Conservation (phyloP, 2,113 vertebrate genomes). For the Syrmaticus mikado region DNA sequence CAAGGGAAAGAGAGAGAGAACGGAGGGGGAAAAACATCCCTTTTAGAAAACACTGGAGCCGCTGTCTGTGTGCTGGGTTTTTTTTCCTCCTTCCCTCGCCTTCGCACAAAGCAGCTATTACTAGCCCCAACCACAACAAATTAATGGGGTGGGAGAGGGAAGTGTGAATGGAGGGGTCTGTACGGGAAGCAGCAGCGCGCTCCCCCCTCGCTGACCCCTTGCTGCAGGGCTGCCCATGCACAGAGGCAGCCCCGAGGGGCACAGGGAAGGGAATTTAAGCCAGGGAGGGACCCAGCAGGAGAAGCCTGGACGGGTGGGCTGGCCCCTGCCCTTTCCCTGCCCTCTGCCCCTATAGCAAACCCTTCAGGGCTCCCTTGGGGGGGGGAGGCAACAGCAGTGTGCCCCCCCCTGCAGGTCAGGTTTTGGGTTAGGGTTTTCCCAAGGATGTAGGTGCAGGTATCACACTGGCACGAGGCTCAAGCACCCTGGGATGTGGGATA, state of each 20-base stretch:
- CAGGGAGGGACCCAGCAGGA: fast-evolving
- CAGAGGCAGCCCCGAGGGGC: not conserved
- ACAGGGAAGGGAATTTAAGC: not conserved
- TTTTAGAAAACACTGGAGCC: conserved; percentile 57
- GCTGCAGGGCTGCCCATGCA: not conserved
- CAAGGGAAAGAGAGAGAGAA: conserved; percentile 26
- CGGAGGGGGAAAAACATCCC: conserved; percentile 30
- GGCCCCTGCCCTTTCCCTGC: not conserved
- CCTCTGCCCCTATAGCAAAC: not conserved
- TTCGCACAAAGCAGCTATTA: conserved; percentile 65
- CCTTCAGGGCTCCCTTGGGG: not conserved
- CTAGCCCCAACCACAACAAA: conserved; percentile 53
- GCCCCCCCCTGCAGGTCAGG: not conserved
- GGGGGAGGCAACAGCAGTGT: not conserved
- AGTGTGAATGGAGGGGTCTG: conserved; percentile 62
- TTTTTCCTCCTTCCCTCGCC: conserved; percentile 5
- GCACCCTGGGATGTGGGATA: not conserved
- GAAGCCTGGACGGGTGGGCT: not conserved
- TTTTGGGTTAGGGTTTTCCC: not conserved
- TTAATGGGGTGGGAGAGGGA: conserved; percentile 52
- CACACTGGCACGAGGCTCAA: not conserved
- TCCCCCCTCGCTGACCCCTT: not conserved
- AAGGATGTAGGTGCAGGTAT: not conserved
- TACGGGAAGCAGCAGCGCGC: not conserved
- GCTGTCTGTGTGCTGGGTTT: conserved; percentile 32